These are phyloP conservation scores for Muricea muricata DNA, from an alignment of 92 coral and sea anemone species.

Conservation along the genomic window DNA sequence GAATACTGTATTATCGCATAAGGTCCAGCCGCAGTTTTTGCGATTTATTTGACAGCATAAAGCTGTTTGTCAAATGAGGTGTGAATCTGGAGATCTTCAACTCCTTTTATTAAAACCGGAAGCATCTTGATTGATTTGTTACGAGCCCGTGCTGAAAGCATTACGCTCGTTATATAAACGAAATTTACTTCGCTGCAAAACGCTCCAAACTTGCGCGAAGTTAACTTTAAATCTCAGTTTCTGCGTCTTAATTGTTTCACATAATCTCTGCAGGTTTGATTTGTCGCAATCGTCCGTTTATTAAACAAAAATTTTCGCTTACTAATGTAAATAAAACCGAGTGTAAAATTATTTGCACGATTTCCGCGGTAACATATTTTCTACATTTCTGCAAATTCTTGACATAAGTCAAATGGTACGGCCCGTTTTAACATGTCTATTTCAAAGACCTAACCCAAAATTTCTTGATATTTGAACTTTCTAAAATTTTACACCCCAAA, in stretches of 20 bases:
- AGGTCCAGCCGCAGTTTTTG: no score
- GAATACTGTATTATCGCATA: no score
- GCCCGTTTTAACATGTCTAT: no score
- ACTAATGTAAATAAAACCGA: no score
- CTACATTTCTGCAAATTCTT: neutral
- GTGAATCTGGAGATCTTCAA: conserved; percentile 3
- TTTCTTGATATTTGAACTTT: no score
- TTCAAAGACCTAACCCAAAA: neutral
- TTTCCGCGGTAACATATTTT: neutral
- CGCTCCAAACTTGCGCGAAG: neutral
- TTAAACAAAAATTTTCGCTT: no score
- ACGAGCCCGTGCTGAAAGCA: conserved; percentile 1
- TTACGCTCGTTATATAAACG: neutral
- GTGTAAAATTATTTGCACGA: no score
- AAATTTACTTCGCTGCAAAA: neutral
- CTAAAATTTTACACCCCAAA: no score
- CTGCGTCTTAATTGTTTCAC: no score
- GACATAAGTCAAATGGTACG: neutral
- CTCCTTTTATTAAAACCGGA: neutral
- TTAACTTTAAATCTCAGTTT: neutral
- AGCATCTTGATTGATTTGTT: neutral
- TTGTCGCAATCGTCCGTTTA: no score
- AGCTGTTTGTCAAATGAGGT: neutral
- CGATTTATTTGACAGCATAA: neutral
- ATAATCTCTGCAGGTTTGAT: no score